phyloP scores from a whole-genome alignment of 2,113 vertebrate species.

The Nyctereutes procyonoides region DNA sequence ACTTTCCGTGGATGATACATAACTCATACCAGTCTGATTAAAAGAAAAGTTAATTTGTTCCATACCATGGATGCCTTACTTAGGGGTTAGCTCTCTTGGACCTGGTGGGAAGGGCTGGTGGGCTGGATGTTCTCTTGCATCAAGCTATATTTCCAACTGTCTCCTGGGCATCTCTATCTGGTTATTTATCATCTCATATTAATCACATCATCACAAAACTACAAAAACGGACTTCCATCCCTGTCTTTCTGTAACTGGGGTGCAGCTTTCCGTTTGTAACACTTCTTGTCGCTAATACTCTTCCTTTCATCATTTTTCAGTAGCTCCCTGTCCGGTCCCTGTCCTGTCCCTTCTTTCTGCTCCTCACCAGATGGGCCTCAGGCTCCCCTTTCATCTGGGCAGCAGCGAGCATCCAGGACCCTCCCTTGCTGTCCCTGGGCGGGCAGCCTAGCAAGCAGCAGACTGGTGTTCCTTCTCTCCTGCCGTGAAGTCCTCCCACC shows the following conservation, averaged over 20 bases:
- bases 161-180: not conserved
- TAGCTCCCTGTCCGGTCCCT: not conserved
- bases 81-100: not conserved
- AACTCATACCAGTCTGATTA: too few species aligned
- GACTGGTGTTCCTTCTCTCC: not conserved
- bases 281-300: not conserved
- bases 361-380: not conserved
- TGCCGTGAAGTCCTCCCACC: not conserved
- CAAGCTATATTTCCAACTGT: not conserved
- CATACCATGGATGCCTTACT: not conserved
- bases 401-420: not conserved
- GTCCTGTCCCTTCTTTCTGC: too few species aligned
- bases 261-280: not conserved
- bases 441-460: too few species aligned
- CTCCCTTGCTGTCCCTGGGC: not conserved
- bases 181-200: not conserved
- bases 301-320: not conserved
- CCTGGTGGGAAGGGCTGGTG: not conserved
- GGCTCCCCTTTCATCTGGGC: not conserved
- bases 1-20: not conserved
- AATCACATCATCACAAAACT: not conserved
- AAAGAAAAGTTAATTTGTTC: not conserved
- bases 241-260: not conserved
- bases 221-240: too few species aligned
- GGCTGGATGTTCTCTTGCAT: not conserved